phyloP scores from a whole-genome alignment of 2,888 invertebrate species.

The Charanyca ferruginea region DNA sequence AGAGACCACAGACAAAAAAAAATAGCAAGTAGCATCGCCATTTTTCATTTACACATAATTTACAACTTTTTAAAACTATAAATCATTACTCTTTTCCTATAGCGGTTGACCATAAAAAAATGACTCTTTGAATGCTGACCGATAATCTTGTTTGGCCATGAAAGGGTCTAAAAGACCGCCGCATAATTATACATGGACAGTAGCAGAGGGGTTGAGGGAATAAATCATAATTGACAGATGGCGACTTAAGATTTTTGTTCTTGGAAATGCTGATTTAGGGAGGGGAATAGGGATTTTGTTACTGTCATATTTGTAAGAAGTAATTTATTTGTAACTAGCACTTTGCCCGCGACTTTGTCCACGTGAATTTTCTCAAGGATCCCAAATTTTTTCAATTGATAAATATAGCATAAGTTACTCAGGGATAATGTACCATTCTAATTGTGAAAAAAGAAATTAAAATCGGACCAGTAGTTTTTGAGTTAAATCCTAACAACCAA shows the following conservation, averaged over 20 bases:
- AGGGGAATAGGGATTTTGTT: too few relatives aligned
- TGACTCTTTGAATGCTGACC: constrained; percentile 53
- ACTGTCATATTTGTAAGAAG: too few relatives aligned
- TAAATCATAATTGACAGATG: constrained; percentile 51
- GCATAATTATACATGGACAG: constrained; percentile 51
- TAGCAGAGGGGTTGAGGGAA: constrained; percentile 41
- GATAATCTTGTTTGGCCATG: constrained; percentile 64
- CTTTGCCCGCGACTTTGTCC: too few relatives aligned
- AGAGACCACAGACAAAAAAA: constrained; percentile 25
- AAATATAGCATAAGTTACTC: too few relatives aligned
- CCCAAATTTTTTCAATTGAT: too few relatives aligned
- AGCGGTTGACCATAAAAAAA: constrained; percentile 38
- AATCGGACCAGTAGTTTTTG: too few relatives aligned
- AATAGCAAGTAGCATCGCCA: constrained; percentile 30
- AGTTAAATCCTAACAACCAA: too few relatives aligned
- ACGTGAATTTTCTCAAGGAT: too few relatives aligned
- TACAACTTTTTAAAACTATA: constrained; percentile 35
- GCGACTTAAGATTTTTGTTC: constrained; percentile 24
- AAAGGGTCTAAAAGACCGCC: constrained; percentile 59
- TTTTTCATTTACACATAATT: constrained; percentile 14
- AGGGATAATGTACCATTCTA: too few relatives aligned
- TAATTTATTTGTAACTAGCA: too few relatives aligned
- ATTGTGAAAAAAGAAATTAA: too few relatives aligned
- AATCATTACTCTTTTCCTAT: constrained; percentile 45
- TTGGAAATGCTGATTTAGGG: too few relatives aligned